These are phyloP conservation scores for Heliconius sara DNA, from an alignment of 2,888 invertebrate species.

Conservation along the genomic window DNA sequence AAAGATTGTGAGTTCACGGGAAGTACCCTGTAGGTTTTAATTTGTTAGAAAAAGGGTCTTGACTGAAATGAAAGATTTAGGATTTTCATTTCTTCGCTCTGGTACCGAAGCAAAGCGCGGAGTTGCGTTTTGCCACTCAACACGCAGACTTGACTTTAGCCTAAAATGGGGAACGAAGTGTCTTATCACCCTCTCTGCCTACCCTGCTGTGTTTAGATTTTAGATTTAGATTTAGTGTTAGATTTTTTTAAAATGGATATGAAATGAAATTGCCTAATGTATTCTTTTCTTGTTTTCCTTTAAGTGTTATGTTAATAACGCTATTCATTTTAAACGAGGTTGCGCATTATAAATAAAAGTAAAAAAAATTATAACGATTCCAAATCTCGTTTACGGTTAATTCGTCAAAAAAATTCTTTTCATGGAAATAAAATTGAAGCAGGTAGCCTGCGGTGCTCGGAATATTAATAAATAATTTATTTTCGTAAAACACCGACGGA, in stretches of 20 bases:
- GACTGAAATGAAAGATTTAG: no score
- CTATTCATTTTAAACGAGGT: conserved; percentile 5
- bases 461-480: conserved; percentile 20
- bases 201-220: no score
- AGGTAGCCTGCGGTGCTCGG: conserved; percentile 14
- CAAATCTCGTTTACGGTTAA: conserved; percentile 4
- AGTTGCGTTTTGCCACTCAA: no score
- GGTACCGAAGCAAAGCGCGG: no score
- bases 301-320: conserved; percentile 9
- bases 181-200: no score
- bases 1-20: no score
- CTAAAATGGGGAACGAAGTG: no score
- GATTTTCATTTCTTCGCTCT: no score
- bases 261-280: neutral
- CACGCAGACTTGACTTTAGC: no score
- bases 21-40: no score
- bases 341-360: neutral
- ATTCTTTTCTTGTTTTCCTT: neutral
- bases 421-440: conserved; percentile 24
- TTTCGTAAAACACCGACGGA: conserved; percentile 3
- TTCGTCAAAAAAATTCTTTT: conserved; percentile 24
- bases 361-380: conserved; percentile 2
- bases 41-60: no score
- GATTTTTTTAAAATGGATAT: neutral
- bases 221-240: no score